Base-by-base conservation (phyloP, 2,888 invertebrate species). In the Phyllotreta cruciferae region DNA sequence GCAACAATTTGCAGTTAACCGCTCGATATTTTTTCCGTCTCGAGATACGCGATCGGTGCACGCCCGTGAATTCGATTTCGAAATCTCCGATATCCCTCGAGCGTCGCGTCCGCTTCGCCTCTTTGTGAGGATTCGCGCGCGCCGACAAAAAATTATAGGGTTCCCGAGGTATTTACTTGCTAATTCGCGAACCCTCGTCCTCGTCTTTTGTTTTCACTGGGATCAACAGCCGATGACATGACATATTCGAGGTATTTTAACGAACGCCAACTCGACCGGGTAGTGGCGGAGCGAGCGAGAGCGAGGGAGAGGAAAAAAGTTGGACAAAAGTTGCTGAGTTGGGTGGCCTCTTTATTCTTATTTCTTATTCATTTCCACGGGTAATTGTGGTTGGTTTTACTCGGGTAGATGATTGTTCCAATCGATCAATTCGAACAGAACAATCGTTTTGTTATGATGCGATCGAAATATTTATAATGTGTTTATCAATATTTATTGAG, bases 101-200 rank as follows among this genome's bases (percentile, higher is more conserved):
- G 67, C 61, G 54, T 13, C 45, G 49, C 41, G 42, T 57, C 54
- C 63, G 55, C 42, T 66, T 54, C 24, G 1, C 24, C 65, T 64
- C 67, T 68, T 68, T 68, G 67, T 62, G 45, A 13, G 36, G 56
- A n/a, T 60, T 53, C 53, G 58, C 61, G 52, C 47, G 63, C 56
- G 66, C 67, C 67, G 67, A 62, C 67, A 64, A 62, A 63, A 68
- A 68, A 68, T 68, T 68, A 68, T 61, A 68, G 66, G 67, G 58
- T 58, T 63, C 66, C 65, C 36, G 47, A 58, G 61, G 62, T 62
- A 67, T 67, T 66, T 63, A 67, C 65, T 63, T 65, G 67, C 66
- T 64, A 68, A 68, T 68, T 68, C 61, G 50, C 56, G 49, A 62
- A 66, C 63, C 61, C 67, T 63, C 56, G 45, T 63, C n/a, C n/a